Base-by-base conservation (phyloP, 2,797 vertebrate genomes). In the Aldrovandia affinis region DNA sequence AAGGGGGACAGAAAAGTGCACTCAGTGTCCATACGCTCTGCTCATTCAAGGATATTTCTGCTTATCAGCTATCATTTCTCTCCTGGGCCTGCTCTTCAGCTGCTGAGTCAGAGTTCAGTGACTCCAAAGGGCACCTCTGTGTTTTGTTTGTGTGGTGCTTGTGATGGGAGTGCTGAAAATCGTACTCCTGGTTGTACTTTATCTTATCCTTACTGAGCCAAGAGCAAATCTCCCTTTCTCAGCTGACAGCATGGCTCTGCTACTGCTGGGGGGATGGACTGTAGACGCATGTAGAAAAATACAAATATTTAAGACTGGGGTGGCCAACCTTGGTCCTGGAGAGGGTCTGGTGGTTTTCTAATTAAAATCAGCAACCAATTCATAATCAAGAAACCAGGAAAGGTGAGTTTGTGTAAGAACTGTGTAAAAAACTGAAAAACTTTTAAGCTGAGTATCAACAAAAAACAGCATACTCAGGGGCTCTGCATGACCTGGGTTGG, bases 91-190 rank as follows among this genome's bases (percentile, higher is more conserved):
- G 81, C 36, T 81, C 70, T 80, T 80, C 84, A 44, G 50, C 44
- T 57, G 85, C 80, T 86, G 82, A 83, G 81, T 84, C 80, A 88
- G 86, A 55, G 61, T 7, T 33, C 4, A 52, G 57, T 47, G 42
- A 83, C 82, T 90, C 89, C 90, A 92, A 93, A 93, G 91, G 83
- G 68, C 90, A 89, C n/a, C 0, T 59, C 15, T 59, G 15, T 47
- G 30, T 33, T 68, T 75, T 47, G 39, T 61, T 22, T 83, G 42
- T 47, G 47, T 8, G 68, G 57, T 18, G 59, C 68, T 47, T 57
- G 7, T 22, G 6, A 33, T 18, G 14, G 0, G 10, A 20, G 4
- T 63, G 59, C 12, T 33, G 20, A 54, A 14, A 15, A 47, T n/a
- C 0, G 63, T 50, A n/a, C 28, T 10, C 65, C 47, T 2, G 4